Percentiles rank a stretch among this genome's conserved stretches.
Evolutionary conservation across 2,797 vertebrate species (phyloP).

Genomic region (Poeciliopsis turneri): DNA sequence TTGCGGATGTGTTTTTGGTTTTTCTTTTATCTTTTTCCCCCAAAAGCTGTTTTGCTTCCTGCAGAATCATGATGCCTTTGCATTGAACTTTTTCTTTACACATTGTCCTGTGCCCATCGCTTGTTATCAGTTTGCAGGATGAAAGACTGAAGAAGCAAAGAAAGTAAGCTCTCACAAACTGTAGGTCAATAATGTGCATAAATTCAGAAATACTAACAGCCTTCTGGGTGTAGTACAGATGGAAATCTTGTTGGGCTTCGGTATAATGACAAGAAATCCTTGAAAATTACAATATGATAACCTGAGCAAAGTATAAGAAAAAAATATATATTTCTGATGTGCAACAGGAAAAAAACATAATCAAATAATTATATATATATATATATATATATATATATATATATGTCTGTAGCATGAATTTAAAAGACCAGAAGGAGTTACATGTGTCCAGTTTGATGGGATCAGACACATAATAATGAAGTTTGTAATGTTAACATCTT

Average conservation of each 20-base stretch:
- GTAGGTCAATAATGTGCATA: neutral
- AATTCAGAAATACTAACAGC: neutral
- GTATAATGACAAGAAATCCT: neutral
- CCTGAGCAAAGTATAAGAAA: neutral
- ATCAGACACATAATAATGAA: too few species aligned
- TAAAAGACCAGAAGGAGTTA: neutral
- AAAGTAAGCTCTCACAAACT: conserved; percentile 6
- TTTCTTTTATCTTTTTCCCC: conserved; percentile 3
- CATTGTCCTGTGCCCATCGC: neutral
- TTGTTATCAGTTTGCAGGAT: conserved; percentile 8
- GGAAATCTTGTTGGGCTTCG: neutral
- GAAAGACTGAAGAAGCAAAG: neutral
- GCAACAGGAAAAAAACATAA: neutral
- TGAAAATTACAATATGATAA: neutral
- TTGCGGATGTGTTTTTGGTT: neutral
- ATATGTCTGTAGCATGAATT: neutral
- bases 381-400: too few species aligned
- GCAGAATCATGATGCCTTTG: conserved; percentile 3
- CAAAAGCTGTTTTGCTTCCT: conserved; percentile 14
- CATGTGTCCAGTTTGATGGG: too few species aligned
- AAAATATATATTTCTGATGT: neutral
- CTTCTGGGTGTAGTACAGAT: neutral
- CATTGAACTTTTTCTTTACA: conserved; percentile 13
- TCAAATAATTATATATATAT: neutral
- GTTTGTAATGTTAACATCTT: neutral